These are phyloP conservation scores for Halictus rubicundus DNA, from an alignment of 1,140 invertebrate species.

Conservation along the genomic window DNA sequence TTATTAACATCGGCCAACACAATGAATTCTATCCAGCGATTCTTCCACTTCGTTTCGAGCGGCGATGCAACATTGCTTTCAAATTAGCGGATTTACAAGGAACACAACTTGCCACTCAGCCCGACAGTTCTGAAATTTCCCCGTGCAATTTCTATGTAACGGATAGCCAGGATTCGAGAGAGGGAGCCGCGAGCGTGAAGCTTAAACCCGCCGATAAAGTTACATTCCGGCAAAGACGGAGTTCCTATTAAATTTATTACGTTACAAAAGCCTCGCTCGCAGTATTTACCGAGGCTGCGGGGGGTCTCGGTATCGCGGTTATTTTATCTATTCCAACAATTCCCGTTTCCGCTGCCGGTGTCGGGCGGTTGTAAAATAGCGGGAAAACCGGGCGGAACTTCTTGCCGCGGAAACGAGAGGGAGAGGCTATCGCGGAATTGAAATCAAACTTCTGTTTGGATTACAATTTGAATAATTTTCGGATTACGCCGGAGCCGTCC, in stretches of 20 bases:
- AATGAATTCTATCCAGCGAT: too few species aligned
- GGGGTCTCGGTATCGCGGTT: neutral
- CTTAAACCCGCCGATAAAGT: neutral
- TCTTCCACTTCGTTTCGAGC: too few species aligned
- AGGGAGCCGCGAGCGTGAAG: neutral
- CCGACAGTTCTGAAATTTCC: too few species aligned
- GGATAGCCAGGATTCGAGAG: too few species aligned
- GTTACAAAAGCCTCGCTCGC: neutral
- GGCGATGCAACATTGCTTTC: too few species aligned
- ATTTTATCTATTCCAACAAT: neutral
- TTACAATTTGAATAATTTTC: conserved; percentile 23
- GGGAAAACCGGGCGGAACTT: neutral
- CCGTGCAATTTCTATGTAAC: too few species aligned
- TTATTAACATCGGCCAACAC: too few species aligned
- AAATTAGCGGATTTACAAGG: too few species aligned
- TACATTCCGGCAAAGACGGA: neutral
- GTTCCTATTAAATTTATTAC: neutral
- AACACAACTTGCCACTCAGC: too few species aligned
- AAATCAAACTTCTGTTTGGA: conserved; percentile 10
- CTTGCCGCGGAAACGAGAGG: neutral
- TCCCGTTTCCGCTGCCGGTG: neutral
- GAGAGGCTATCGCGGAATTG: conserved; percentile 5
- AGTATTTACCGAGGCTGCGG: neutral
- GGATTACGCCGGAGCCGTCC: neutral
- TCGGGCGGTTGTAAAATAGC: neutral